Conservation (phyloP, 2,113 vertebrate genomes). For the Atractosteus spatula region DNA sequence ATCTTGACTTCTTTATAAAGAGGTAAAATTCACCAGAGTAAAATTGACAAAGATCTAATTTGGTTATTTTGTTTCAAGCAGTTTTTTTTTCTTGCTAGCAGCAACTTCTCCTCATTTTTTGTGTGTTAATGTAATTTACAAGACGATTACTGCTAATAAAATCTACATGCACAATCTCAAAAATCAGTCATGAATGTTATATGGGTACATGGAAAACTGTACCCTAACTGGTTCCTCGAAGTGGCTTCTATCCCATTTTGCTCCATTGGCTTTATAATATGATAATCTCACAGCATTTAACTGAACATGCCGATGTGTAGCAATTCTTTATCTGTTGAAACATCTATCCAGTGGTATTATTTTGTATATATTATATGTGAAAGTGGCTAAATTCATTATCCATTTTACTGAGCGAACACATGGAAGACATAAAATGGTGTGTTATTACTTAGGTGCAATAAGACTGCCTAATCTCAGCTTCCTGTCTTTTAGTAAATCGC, state of each 20-base stretch:
- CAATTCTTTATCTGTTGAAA: slow-evolving; percentile 58
- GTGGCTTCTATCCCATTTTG: slow-evolving; percentile 48
- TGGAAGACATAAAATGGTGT: slow-evolving; percentile 51
- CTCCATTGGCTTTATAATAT: slow-evolving; percentile 49
- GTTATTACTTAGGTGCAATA: slow-evolving; percentile 29
- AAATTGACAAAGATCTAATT: too few species aligned
- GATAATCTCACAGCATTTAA: slow-evolving; percentile 68
- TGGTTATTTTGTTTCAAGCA: too few species aligned
- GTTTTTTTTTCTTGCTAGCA: not conserved
- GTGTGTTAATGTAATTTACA: slow-evolving; percentile 3
- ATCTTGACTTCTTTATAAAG: too few species aligned
- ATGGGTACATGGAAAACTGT: not conserved
- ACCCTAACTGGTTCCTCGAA: not conserved
- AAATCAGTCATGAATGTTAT: slow-evolving; percentile 2
- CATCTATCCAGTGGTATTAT: slow-evolving; percentile 67
- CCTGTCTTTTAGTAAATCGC: slow-evolving; percentile 25
- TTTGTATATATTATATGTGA: slow-evolving; percentile 47
- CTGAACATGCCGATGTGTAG: slow-evolving; percentile 53
- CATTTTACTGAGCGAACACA: slow-evolving; percentile 57
- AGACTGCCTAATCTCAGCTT: slow-evolving; percentile 25
- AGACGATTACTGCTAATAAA: not conserved
- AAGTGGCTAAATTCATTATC: slow-evolving; percentile 59
- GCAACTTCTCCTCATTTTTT: not conserved
- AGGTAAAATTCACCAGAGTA: too few species aligned
- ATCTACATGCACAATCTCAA: not conserved